Percentiles rank a stretch among this genome's conserved stretches.
Evolutionary conservation across 2,113 vertebrate species (phyloP).

Genomic region (Theropithecus gelada): DNA sequence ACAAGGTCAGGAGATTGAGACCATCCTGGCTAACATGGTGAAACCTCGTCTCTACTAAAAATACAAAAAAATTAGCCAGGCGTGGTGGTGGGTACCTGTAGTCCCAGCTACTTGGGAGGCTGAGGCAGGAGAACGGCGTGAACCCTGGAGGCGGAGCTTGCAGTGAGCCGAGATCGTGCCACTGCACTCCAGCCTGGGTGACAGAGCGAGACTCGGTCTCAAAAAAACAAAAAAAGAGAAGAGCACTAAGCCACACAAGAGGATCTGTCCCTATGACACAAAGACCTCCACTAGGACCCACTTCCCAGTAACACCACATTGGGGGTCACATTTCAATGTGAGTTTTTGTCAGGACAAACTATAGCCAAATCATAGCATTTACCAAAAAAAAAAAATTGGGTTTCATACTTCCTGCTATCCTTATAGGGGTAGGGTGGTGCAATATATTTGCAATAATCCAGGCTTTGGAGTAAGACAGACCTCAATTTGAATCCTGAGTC

Average conservation of each 20-base stretch:
- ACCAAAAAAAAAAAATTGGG: background rate
- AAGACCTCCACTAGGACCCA: background rate
- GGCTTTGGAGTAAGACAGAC: background rate
- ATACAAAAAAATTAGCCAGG: no score
- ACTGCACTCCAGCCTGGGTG: no score
- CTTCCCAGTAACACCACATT: background rate
- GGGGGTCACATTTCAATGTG: background rate
- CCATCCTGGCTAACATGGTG: no score
- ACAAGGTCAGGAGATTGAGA: no score
- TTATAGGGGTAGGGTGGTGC: background rate
- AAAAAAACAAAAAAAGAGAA: background rate
- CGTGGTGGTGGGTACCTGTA: no score
- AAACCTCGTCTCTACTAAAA: no score
- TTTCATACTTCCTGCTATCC: background rate
- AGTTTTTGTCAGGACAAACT: background rate
- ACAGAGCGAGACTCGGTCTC: no score
- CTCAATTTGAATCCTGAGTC: background rate
- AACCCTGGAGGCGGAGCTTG: no score
- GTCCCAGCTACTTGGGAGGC: no score
- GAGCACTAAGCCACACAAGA: background rate
- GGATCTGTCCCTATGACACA: background rate
- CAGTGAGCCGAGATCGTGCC: rapidly evolving
- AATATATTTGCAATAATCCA: background rate
- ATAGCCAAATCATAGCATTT: background rate
- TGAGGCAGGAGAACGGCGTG: no score